phyloP scores from a whole-genome alignment of 2,113 vertebrate species.

The Regulus satrapa region DNA sequence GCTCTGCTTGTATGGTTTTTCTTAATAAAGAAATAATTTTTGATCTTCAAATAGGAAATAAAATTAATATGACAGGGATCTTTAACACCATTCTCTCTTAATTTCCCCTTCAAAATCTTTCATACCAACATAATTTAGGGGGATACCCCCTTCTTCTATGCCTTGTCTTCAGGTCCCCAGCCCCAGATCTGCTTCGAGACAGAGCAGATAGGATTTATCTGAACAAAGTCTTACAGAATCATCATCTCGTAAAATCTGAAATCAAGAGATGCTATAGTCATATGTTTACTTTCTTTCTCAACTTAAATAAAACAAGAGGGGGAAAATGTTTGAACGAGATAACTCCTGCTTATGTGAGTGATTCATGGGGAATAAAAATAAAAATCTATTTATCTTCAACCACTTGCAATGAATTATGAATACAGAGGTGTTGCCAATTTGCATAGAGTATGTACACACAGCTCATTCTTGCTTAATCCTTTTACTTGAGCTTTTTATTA shows the following conservation, averaged over 20 bases:
- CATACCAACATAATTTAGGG: neutral
- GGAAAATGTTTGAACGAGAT: neutral
- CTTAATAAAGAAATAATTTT: neutral
- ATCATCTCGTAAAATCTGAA: neutral
- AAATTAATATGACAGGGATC: neutral
- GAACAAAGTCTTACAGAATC: neutral
- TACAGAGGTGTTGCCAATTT: constrained; percentile 44
- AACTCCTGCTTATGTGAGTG: constrained; percentile 30
- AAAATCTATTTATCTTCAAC: constrained; percentile 65
- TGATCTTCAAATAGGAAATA: neutral
- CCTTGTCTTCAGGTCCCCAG: neutral
- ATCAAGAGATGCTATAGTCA: neutral
- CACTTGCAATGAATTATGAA: constrained; percentile 58
- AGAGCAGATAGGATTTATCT: neutral
- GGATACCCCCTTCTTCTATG: rapidly evolving
- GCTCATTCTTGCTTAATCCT: constrained; percentile 57
- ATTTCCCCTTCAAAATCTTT: neutral
- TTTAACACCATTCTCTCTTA: neutral
- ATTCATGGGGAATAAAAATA: constrained; percentile 58
- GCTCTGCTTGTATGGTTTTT: neutral
- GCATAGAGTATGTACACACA: constrained; percentile 25
- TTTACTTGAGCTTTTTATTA: constrained; percentile 45
- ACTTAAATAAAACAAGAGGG: constrained; percentile 29
- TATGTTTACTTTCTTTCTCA: constrained; percentile 35
- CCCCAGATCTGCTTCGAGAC: neutral